These are phyloP conservation scores for Hoplodrina blanda DNA, from an alignment of 2,888 invertebrate genomes.

Conservation along the genomic window DNA sequence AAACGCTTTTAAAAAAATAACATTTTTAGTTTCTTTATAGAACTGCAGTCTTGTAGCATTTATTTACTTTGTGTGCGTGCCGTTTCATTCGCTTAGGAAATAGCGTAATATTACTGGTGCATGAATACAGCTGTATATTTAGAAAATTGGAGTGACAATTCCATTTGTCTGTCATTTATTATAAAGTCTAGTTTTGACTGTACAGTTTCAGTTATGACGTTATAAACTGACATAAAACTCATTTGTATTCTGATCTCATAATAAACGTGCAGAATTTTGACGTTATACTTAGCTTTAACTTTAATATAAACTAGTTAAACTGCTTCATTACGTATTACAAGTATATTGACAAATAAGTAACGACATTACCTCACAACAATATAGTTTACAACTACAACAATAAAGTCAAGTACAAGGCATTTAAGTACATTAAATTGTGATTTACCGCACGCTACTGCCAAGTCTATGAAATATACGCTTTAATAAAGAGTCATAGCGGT, in stretches of 20 bases:
- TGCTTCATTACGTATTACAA: slow-evolving; percentile 40
- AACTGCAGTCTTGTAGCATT: slow-evolving; percentile 15
- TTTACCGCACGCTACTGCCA: slow-evolving; percentile 43
- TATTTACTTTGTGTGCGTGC: slow-evolving; percentile 24
- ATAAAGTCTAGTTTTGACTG: slow-evolving; percentile 28
- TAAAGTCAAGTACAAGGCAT: slow-evolving; percentile 33
- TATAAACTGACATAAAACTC: slow-evolving; percentile 19
- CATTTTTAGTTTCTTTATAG: neutral
- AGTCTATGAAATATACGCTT: slow-evolving; percentile 44
- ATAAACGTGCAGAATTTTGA: slow-evolving; percentile 24
- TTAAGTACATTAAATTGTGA: slow-evolving; percentile 42
- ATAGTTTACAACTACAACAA: slow-evolving; percentile 24
- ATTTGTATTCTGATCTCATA: slow-evolving; percentile 19
- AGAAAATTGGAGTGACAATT: slow-evolving; percentile 22
- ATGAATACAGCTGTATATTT: slow-evolving; percentile 29
- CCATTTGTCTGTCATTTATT: slow-evolving; percentile 36
- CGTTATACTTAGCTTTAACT: slow-evolving; percentile 5
- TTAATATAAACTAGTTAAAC: slow-evolving; percentile 36
- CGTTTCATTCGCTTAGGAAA: slow-evolving; percentile 27
- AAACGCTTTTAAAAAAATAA: slow-evolving; percentile 2
- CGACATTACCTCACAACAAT: slow-evolving; percentile 36
- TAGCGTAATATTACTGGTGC: slow-evolving; percentile 12
- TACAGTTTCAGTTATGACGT: neutral
- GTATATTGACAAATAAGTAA: slow-evolving; percentile 43
- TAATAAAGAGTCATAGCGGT: slow-evolving; percentile 38